phyloP scores from a whole-genome alignment of 2,888 invertebrate genomes.

The Platycheirus rosarum region DNA sequence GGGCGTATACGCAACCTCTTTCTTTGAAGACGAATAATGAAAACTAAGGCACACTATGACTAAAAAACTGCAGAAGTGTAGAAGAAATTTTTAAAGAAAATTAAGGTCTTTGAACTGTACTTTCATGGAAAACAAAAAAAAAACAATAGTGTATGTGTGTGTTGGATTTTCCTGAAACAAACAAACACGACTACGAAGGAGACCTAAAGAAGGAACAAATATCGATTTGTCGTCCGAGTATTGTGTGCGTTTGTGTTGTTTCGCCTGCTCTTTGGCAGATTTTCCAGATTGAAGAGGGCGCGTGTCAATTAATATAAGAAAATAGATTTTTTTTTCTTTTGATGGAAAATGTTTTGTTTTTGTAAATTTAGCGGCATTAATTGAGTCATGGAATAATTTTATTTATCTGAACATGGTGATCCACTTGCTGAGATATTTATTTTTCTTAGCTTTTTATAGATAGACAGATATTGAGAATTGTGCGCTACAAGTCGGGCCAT shows the following conservation, averaged over 20 bases:
- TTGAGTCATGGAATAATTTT: constrained; percentile 6
- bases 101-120: constrained; percentile 64
- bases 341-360: not conserved
- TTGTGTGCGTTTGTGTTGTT: constrained; percentile 18
- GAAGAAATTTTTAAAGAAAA: constrained; percentile 31
- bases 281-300: constrained; percentile 52
- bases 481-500: no score
- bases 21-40: constrained; percentile 34
- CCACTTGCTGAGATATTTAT: not conserved
- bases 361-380: constrained; percentile 9
- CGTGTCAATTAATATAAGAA: constrained; percentile 59
- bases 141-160: constrained; percentile 17
- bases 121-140: constrained; percentile 34
- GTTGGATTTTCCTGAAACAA: constrained; percentile 44
- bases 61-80: no score
- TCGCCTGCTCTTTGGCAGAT: constrained; percentile 21
- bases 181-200: constrained; percentile 16
- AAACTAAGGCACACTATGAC: constrained; percentile 43
- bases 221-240: constrained; percentile 62
- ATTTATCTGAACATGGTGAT: not conserved
- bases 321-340: constrained; percentile 51
- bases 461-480: no score
- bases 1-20: constrained; percentile 69
- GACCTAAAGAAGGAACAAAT: constrained; percentile 53
- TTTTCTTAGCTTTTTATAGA: no score